These are phyloP conservation scores for Coleophora flavipennella DNA, from an alignment of 2,888 invertebrate species.

Conservation along the genomic window DNA sequence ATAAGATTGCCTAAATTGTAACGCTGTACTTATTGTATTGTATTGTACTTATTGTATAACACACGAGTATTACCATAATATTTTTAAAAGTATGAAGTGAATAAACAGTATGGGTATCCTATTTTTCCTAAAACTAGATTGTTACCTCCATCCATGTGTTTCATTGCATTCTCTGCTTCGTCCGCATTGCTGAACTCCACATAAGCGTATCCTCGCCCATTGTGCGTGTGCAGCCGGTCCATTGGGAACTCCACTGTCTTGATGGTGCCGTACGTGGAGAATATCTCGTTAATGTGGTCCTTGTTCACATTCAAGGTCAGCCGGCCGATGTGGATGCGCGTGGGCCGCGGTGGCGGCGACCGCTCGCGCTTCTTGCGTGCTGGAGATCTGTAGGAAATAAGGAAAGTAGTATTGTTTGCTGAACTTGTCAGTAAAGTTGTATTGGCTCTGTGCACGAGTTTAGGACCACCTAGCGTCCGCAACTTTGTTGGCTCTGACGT, in stretches of 20 bases:
- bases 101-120: too few relatives aligned
- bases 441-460: too few relatives aligned
- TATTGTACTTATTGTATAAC: too few relatives aligned
- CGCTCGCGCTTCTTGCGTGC: slow-evolving; percentile 82
- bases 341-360: slow-evolving; percentile 91
- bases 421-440: too few relatives aligned
- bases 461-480: too few relatives aligned
- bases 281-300: slow-evolving; percentile 93
- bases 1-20: too few relatives aligned
- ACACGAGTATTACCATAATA: too few relatives aligned
- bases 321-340: slow-evolving; percentile 94
- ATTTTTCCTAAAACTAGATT: neutral
- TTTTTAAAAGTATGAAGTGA: too few relatives aligned
- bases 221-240: slow-evolving; percentile 89
- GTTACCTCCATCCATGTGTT: slow-evolving; percentile 98
- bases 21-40: too few relatives aligned
- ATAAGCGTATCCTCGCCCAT: slow-evolving; percentile 95
- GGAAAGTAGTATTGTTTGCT: too few relatives aligned
- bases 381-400: slow-evolving; percentile 62
- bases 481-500: too few relatives aligned
- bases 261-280: slow-evolving; percentile 88
- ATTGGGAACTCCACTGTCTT: slow-evolving; percentile 91
- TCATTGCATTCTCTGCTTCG: slow-evolving; percentile 98
- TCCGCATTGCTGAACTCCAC: slow-evolving; percentile 95
- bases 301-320: slow-evolving; percentile 93